Evolutionary conservation across 2,797 vertebrate species (phyloP), one percentile per base, ranked within the genome.

Genomic region (Gouania willdenowi): DNA sequence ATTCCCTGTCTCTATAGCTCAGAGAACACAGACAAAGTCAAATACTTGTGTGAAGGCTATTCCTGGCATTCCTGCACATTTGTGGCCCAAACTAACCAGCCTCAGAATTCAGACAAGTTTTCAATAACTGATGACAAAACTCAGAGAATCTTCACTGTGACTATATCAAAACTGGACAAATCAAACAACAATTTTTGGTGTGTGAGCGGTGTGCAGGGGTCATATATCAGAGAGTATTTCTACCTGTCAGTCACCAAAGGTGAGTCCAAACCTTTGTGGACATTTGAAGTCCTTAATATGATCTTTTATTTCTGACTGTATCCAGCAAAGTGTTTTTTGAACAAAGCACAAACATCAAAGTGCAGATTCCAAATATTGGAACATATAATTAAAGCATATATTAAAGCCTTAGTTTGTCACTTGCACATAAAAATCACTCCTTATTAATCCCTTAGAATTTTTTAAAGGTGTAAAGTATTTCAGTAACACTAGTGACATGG

Each of bases 41-140:
- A 69, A 55, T 71, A 36, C 20, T 23, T 63, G 13, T 74, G 64
- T 38, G 2, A 32, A 46, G 44, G 41, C 29, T 0, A 0, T 0
- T 0, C 0, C 0, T 48, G 22, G 43, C 0, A 0, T 0, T 0
- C 0, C 0, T 66, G 70, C 24, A 0, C 0, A 1, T 1, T 0
- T 5, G 20, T 3, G 30, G 2, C 41, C 17, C 40, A 10, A 33
- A 68, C 69, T 37, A 1, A 61, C 11, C 4, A 5, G 19, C 1
- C 0, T 26, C 0, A 4, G 1, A 22, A 0, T 10, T 30, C 24
- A 2, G 19, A 2, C 26, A 54, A 1, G 23, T 71, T 41, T 60
- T 63, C 22, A 4, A 60, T 74, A 21, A 48, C 34, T 12, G 70
- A 74, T 36, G 54, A 66, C 42, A 26, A 0, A 8, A 10, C 6